These are phyloP conservation scores for Acanthosepion pharaonis DNA, from an alignment of 2,888 invertebrate genomes.

Conservation along the genomic window DNA sequence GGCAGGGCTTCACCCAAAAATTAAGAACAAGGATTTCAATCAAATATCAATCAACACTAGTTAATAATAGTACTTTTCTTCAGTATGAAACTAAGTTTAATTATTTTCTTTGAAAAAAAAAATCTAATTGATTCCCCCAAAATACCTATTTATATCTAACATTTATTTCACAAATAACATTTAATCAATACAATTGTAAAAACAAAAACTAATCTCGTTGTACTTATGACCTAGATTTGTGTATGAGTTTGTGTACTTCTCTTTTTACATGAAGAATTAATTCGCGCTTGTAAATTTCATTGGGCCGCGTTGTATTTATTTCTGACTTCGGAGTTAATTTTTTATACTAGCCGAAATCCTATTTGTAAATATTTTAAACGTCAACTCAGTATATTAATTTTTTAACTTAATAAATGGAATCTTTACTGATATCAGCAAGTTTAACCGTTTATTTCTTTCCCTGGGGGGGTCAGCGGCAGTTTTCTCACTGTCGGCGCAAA, in stretches of 20 bases:
- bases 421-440: background rate
- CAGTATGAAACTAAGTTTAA: background rate
- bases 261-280: background rate
- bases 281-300: slow-evolving; percentile 33
- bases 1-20: background rate
- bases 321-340: background rate
- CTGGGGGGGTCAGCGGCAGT: too few relatives aligned
- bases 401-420: background rate
- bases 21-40: background rate
- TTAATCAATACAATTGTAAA: background rate
- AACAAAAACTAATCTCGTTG: background rate
- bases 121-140: too few relatives aligned
- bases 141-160: too few relatives aligned
- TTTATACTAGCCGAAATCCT: background rate
- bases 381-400: background rate
- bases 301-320: background rate
- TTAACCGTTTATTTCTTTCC: background rate
- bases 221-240: background rate
- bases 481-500: too few relatives aligned
- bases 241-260: background rate
- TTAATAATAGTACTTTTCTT: background rate
- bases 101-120: background rate
- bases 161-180: background rate
- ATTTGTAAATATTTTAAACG: too few relatives aligned
- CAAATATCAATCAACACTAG: background rate